Percentiles rank a stretch among this genome's conserved stretches.
Conservation (phyloP, 1,140 invertebrate genomes). For the Papilio polyxenes region DNA sequence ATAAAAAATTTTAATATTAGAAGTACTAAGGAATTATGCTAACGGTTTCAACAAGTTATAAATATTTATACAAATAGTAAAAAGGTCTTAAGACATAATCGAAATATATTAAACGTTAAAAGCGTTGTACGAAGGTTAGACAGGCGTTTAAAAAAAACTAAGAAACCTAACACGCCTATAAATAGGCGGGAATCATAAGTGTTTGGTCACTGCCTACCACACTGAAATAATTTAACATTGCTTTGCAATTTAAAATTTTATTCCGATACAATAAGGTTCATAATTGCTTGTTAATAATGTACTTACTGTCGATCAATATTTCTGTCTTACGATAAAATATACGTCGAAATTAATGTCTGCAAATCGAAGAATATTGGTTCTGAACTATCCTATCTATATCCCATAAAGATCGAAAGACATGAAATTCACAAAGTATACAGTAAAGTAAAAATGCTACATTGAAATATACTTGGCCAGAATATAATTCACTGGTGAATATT, state of each 20-base stretch:
- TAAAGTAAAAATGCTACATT: too few relatives aligned
- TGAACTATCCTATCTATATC: too few relatives aligned
- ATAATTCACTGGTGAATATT: too few relatives aligned
- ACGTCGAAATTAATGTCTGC: too few relatives aligned
- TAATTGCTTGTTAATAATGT: background rate
- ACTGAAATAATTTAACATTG: background rate
- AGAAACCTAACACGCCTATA: conserved; percentile 38
- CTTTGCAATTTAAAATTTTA: background rate
- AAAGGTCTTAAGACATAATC: conserved; percentile 8
- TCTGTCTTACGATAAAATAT: background rate
- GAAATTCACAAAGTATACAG: too few relatives aligned
- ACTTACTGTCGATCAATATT: too few relatives aligned
- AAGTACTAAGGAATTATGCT: background rate
- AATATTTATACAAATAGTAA: conserved; percentile 20
- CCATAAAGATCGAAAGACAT: too few relatives aligned
- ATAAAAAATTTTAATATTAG: background rate
- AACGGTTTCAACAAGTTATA: conserved; percentile 1
- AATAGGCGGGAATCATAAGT: conserved; percentile 38
- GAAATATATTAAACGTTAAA: conserved; percentile 13
- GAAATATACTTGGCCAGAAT: too few relatives aligned
- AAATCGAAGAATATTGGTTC: too few relatives aligned
- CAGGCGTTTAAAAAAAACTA: conserved; percentile 27
- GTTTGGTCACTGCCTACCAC: conserved; percentile 36
- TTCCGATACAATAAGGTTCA: background rate
- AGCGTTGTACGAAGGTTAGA: conserved; percentile 4